Evolutionary conservation across 1,140 invertebrate species (phyloP), one percentile per base, ranked within the genome.

Genomic region (Ladona fulva): DNA sequence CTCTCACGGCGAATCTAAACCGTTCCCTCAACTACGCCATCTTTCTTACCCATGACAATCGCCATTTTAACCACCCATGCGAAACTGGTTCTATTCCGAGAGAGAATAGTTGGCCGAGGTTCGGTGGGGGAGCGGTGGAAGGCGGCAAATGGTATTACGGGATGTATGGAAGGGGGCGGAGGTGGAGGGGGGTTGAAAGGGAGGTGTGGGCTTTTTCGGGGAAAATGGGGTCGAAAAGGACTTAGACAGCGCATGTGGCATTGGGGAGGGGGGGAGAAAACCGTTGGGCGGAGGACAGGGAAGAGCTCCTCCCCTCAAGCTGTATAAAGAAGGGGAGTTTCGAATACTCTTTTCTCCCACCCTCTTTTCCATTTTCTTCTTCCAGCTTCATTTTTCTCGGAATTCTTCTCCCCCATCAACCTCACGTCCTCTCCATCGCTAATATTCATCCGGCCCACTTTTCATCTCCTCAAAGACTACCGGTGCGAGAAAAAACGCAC

Each of bases 1-100:
- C 29, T 37, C 8, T 37, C 29, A 8, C 29, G 3, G 29, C 29
- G 29, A 37, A 5, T 37, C 8, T 37, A 37, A 37, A 37, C 29
- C 29, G 29, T 37, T 37, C 29, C 29, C 29, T 37, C 29, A 37
- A 37, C 29, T 37, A 37, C 29, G 29, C 29, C 29, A 37, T 37
- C 29, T 37, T 37, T 37, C 29, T 37, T 37, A 5, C 29, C 29
- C 29, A 8, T 1, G 29, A 37, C 29, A 37, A 37, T 66, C 52
- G 52, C 52, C 52, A 66, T 66, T 66, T 66, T 66, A 66, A 66
- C 52, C 52, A 66, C n/a, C 52, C 52, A 66, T 66, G 52, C 52
- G 52, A 66, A 66, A 66, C 52, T 66, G 52, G 52, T 66, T 66
- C 52, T 66, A 66, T 66, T 66, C 52, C n/a, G n/a, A 66, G n/a